Percentiles rank a stretch among this genome's conserved stretches.
phyloP scores from a whole-genome alignment of 1,140 invertebrate genomes.

The Drosophila azteca region DNA sequence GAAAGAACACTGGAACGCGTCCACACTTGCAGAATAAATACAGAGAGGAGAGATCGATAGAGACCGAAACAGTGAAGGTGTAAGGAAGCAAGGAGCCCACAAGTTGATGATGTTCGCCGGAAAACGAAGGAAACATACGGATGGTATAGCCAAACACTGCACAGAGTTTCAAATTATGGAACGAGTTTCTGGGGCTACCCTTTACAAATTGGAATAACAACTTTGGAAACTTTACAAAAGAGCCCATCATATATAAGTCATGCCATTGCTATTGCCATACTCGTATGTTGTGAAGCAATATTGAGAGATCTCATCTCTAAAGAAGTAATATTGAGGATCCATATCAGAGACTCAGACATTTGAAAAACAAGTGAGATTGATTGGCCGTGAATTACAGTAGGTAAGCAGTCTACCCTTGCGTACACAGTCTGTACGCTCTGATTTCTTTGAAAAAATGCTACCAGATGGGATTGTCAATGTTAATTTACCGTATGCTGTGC shows the following conservation, averaged over 20 bases:
- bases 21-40: conserved; percentile 5
- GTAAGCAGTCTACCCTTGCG: not conserved
- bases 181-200: no score
- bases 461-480: conserved; percentile 26
- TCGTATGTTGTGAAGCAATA: no score
- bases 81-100: no score
- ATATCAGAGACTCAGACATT: not conserved
- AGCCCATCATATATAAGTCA: no score
- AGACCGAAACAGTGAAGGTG: not conserved
- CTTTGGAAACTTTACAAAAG: no score
- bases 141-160: no score
- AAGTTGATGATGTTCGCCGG: no score
- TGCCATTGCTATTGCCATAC: no score
- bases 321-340: not conserved
- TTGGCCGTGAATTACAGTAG: not conserved
- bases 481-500: conserved; percentile 93
- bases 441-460: conserved; percentile 17
- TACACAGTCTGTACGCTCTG: conserved; percentile 33
- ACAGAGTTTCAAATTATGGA: no score
- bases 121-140: no score
- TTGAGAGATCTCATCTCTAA: no score
- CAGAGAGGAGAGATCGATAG: conserved; percentile 5
- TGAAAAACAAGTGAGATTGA: not conserved
- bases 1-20: conserved; percentile 46
- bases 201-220: no score